Conservation (phyloP, 2,888 invertebrate species). For the Labia minor region DNA sequence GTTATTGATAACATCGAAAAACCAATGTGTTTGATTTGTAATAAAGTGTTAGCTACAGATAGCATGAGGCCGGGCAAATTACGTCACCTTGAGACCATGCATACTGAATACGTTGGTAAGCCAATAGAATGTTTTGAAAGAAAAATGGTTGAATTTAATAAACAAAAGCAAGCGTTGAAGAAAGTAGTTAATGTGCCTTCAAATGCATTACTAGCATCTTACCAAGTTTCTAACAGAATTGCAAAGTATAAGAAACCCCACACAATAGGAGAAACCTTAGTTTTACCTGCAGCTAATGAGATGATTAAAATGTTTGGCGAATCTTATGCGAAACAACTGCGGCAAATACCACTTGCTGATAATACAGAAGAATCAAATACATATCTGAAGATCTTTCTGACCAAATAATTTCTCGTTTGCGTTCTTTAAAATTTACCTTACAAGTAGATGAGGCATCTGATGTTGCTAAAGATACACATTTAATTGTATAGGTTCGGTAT, state of each 20-base stretch:
- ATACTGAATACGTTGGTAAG: too few relatives aligned
- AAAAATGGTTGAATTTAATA: too few relatives aligned
- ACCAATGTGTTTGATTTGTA: too few relatives aligned
- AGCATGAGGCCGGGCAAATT: too few relatives aligned
- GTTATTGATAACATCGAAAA: too few relatives aligned
- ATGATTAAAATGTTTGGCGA: background rate
- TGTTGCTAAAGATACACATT: background rate
- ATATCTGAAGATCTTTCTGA: slow-evolving; percentile 23
- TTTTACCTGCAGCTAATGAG: background rate
- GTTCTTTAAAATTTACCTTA: slow-evolving; percentile 15
- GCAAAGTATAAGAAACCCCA: background rate
- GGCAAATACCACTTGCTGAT: slow-evolving; percentile 4
- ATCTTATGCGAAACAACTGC: background rate
- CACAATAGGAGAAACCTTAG: too few relatives aligned
- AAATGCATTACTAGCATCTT: background rate
- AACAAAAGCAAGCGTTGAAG: too few relatives aligned
- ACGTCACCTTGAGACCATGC: too few relatives aligned
- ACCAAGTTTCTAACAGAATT: background rate
- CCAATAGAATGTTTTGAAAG: too few relatives aligned
- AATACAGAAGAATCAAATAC: slow-evolving; percentile 22
- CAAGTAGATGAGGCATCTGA: background rate
- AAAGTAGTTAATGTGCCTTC: background rate
- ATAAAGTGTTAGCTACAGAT: too few relatives aligned
- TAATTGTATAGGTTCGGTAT: slow-evolving; percentile 16
- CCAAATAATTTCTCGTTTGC: slow-evolving; percentile 20